A percentile compares a stretch with the other conserved stretches of the same genome.
Conservation (phyloP, 2,888 invertebrate species). For the Temnothorax ravouxi region DNA sequence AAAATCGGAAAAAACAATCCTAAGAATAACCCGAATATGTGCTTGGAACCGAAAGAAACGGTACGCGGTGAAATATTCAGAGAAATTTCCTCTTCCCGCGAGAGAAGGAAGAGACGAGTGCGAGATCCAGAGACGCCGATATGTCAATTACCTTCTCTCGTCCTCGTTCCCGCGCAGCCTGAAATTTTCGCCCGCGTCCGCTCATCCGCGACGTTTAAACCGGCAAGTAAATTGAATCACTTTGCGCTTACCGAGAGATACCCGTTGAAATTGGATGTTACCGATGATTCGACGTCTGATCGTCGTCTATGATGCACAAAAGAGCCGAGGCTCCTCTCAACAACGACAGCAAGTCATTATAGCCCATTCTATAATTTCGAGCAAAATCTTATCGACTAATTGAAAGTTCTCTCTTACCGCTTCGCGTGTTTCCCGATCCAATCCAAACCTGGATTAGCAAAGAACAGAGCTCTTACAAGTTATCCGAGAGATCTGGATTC, state of each 20-base stretch:
- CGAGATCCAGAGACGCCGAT: conserved; percentile 43
- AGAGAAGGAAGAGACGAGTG: conserved; percentile 35
- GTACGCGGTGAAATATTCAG: conserved; percentile 33
- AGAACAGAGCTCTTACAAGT: neutral
- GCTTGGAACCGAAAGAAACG: neutral
- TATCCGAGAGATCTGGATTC: neutral
- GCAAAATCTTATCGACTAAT: conserved; percentile 11
- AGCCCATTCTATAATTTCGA: conserved; percentile 25
- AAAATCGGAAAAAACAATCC: neutral
- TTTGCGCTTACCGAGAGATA: conserved; percentile 50
- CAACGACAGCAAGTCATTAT: conserved; percentile 38
- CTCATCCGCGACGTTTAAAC: conserved; percentile 31
- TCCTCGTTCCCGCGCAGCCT: conserved; percentile 26
- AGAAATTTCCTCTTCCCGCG: conserved; percentile 26
- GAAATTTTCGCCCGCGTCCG: conserved; percentile 20
- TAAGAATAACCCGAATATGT: conserved; percentile 4
- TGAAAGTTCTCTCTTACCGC: neutral
- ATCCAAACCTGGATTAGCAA: neutral
- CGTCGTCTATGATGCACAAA: conserved; percentile 50
- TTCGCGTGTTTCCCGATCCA: neutral
- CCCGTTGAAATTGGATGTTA: conserved; percentile 42
- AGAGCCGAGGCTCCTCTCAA: conserved; percentile 33
- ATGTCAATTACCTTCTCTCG: conserved; percentile 45
- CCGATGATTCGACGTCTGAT: conserved; percentile 60
- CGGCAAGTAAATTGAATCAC: conserved; percentile 45